Percentiles rank a stretch among this genome's conserved stretches.
phyloP scores from a whole-genome alignment of 2,888 invertebrate species.

The Deilephila porcellus region DNA sequence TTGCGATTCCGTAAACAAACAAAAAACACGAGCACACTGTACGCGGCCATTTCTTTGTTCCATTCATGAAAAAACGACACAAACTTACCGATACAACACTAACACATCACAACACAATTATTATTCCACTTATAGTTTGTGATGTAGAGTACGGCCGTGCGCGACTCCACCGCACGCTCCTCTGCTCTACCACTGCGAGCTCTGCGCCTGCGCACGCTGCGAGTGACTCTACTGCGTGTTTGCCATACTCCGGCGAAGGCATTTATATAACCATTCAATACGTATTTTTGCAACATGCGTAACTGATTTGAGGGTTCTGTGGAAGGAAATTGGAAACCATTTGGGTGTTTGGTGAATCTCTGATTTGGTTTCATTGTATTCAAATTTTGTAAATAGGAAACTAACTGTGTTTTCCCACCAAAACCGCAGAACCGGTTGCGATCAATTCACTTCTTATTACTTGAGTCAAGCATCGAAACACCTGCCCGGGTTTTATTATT shows the following conservation, averaged over 20 bases:
- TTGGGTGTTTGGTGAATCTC: too few relatives aligned
- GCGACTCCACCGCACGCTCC: neutral
- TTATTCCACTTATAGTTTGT: neutral
- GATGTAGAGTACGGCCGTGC: neutral
- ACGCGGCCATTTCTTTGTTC: neutral
- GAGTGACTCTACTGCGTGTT: neutral
- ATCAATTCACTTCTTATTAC: too few relatives aligned
- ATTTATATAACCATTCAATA: neutral
- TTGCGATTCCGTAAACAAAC: slow-evolving; percentile 1
- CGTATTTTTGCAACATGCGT: neutral
- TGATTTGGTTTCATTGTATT: too few relatives aligned
- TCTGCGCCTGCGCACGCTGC: too few relatives aligned
- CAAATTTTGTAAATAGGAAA: too few relatives aligned
- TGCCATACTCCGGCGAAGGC: neutral
- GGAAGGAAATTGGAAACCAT: neutral
- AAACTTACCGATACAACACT: slow-evolving; percentile 1
- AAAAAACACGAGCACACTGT: neutral
- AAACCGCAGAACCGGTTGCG: too few relatives aligned
- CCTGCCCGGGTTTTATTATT: too few relatives aligned
- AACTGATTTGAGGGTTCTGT: neutral
- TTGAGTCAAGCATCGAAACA: too few relatives aligned
- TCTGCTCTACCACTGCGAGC: neutral
- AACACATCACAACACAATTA: neutral
- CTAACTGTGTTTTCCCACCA: too few relatives aligned
- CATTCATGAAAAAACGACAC: slow-evolving; percentile 7